Evolutionary conservation across 2,113 vertebrate genomes (phyloP), one percentile per base, ranked within the genome.

Genomic region (Centropristis striata): DNA sequence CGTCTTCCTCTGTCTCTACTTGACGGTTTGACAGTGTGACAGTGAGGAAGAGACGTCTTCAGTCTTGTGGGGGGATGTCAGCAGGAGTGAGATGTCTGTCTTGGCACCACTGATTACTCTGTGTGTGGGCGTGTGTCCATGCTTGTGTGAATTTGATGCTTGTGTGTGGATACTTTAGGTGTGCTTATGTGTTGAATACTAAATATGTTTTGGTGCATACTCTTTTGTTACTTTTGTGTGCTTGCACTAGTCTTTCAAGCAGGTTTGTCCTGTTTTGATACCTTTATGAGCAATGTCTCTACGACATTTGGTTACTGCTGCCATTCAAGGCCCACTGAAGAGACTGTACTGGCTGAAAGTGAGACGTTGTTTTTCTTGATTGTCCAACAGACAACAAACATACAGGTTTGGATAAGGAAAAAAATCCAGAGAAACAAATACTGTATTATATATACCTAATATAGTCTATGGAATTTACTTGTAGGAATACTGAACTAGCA

Each of bases 1-100:
- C 71, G 49, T 90, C 88, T 93, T 84, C 86, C 60, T 82, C 85
- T 86, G 61, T 91, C 77, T 88, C 81, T 63, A 69, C 85, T 78
- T 91, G 93, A 93, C 41, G 76, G 85, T 73, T 92, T 93, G 92
- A 93, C 90, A 93, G 83, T 69, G 83, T 90, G 90, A 94, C 88
- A 90, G 82, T 53, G 58, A 71, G 65, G 83, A 74, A 79, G 80
- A 79, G 86, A 86, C 58, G 64, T 83, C 86, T 85, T 74, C 71
- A 83, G 81, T 89, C 86, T 79, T 88, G 82, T 80, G 77, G 47
- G 80, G 86, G 89, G 81, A 67, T 90, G 89, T 92, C 90, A 90
- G 81, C 84, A 88, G 80, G 82, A 91, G 86, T 87, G 90, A 88
- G 86, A 90, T 88, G 81, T 91, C 79, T 91, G 86, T 91, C 89